phyloP scores from a whole-genome alignment of 2,113 vertebrate species.

The Bathybates hornii region DNA sequence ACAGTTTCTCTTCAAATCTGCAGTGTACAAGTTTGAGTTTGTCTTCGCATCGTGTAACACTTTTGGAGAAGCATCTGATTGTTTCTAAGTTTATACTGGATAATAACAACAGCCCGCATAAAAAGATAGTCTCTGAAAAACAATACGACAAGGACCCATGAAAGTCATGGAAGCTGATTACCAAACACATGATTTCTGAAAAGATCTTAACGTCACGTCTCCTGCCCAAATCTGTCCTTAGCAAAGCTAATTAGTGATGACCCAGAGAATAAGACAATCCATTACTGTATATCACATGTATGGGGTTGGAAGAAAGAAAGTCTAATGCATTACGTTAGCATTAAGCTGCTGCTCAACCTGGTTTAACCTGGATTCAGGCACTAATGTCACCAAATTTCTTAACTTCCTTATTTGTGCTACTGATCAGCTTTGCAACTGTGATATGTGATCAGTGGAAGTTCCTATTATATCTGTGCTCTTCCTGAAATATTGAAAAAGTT shows the following conservation, averaged over 20 bases:
- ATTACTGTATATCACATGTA: background rate
- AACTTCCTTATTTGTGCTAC: background rate
- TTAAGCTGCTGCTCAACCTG: background rate
- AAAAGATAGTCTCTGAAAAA: background rate
- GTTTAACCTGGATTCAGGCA: background rate
- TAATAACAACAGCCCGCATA: background rate
- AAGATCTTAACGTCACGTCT: background rate
- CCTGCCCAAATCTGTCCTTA: background rate
- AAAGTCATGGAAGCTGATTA: background rate
- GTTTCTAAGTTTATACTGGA: background rate
- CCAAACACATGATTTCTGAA: background rate
- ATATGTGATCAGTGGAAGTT: background rate
- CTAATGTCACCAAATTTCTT: background rate
- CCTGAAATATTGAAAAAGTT: background rate
- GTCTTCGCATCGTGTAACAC: background rate
- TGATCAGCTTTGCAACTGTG: background rate
- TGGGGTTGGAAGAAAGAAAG: background rate
- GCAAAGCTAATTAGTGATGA: background rate
- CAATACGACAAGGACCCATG: background rate
- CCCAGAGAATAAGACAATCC: background rate
- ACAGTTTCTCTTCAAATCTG: background rate
- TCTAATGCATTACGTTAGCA: rapidly evolving
- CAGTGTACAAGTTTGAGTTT: background rate
- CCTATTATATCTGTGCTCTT: background rate
- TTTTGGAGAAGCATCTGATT: background rate